Evolutionary conservation across 2,797 vertebrate species (phyloP).

Genomic region (Trematomus bernacchii): DNA sequence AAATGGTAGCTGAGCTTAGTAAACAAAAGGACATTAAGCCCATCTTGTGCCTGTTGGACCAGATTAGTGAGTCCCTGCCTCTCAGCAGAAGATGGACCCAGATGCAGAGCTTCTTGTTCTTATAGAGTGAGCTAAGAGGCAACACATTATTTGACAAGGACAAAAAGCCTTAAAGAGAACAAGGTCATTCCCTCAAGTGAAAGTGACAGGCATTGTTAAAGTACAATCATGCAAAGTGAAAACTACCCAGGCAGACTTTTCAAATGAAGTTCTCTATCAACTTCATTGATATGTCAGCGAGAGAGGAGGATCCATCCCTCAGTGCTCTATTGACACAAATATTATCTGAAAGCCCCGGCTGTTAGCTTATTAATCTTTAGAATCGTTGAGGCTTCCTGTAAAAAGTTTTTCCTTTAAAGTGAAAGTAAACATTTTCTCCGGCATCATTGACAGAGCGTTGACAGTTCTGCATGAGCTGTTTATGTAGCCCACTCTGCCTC

Average conservation of each 20-base stretch:
- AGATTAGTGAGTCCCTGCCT: constrained; percentile 69
- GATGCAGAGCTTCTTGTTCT: constrained; percentile 61
- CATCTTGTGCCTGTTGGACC: constrained; percentile 67
- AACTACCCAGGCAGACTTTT: constrained; percentile 27
- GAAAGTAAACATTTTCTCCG: constrained; percentile 56
- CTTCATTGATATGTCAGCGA: constrained; percentile 28
- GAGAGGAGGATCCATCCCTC: constrained; percentile 17
- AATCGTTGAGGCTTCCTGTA: constrained; percentile 43
- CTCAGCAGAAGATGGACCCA: constrained; percentile 61
- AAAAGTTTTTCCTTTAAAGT: constrained; percentile 48
- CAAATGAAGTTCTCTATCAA: constrained; percentile 30
- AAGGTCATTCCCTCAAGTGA: constrained; percentile 47
- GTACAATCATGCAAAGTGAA: constrained; percentile 30
- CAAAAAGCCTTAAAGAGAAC: constrained; percentile 50
- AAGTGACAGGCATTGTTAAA: constrained; percentile 26
- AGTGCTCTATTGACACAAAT: constrained; percentile 32
- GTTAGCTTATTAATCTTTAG: constrained; percentile 47
- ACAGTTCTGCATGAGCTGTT: constrained; percentile 72
- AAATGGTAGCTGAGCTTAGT: constrained; percentile 68
- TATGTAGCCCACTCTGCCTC: constrained; percentile 66
- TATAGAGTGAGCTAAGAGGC: constrained; percentile 48
- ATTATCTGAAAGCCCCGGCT: constrained; percentile 28
- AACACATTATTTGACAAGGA: constrained; percentile 60
- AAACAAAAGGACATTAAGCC: constrained; percentile 77
- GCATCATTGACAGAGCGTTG: constrained; percentile 50